Conservation (phyloP, 2,888 invertebrate species). For the Lasiommata megera region DNA sequence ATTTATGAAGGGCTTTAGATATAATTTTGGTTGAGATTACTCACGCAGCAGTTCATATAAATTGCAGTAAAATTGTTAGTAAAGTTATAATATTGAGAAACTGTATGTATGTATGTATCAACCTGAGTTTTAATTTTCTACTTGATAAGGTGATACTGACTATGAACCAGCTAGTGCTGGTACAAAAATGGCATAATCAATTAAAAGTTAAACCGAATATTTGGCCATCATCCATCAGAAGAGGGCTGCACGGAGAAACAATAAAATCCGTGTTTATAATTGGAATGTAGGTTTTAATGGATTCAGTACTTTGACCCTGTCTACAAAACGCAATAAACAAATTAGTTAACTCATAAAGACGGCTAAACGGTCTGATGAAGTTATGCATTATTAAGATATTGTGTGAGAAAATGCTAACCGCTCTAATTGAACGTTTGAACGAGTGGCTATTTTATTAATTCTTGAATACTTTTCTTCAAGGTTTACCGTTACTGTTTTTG, state of each 20-base stretch:
- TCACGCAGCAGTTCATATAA: too few species aligned
- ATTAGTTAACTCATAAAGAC: neutral
- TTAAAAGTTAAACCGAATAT: neutral
- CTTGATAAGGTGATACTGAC: too few species aligned
- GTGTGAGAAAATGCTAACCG: neutral
- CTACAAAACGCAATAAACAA: neutral
- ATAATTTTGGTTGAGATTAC: too few species aligned
- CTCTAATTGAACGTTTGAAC: neutral
- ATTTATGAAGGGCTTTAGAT: too few species aligned
- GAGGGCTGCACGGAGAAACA: neutral
- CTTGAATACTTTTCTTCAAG: neutral
- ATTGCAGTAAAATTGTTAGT: too few species aligned
- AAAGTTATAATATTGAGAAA: too few species aligned
- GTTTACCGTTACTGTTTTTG: neutral
- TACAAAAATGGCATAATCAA: constrained; percentile 3
- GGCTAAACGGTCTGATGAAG: neutral
- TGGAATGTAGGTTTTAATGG: neutral
- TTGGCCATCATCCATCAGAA: constrained; percentile 2
- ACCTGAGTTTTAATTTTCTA: too few species aligned
- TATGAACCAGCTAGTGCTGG: neutral
- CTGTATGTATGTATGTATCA: too few species aligned
- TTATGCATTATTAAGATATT: constrained; percentile 4
- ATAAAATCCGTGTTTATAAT: neutral
- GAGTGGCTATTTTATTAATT: neutral
- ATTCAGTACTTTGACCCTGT: neutral